phyloP scores from a whole-genome alignment of 2,797 vertebrate species.

The Chromobotia macracanthus region DNA sequence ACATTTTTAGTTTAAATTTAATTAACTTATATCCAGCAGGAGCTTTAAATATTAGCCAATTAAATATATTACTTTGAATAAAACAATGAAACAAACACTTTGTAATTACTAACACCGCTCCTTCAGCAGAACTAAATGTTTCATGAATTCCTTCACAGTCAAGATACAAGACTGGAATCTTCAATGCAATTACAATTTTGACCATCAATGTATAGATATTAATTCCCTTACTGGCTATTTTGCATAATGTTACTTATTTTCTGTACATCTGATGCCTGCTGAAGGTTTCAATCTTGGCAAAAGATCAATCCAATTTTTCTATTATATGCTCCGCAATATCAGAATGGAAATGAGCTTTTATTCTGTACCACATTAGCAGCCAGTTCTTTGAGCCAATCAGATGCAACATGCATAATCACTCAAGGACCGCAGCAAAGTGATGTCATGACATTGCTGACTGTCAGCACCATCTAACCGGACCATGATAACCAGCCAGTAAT shows the following conservation, averaged over 20 bases:
- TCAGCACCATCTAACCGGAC: not conserved
- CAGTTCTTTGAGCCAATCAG: not conserved
- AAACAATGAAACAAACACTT: not conserved
- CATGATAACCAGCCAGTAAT: no score
- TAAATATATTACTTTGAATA: not conserved
- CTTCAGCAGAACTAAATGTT: not conserved
- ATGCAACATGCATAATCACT: not conserved
- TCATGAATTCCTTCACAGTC: not conserved
- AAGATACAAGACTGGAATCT: not conserved
- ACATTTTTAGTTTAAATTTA: no score
- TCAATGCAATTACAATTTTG: not conserved
- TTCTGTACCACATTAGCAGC: not conserved
- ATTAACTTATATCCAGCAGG: not conserved
- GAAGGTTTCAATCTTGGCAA: not conserved
- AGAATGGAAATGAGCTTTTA: no score
- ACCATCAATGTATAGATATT: no score
- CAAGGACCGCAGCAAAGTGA: not conserved
- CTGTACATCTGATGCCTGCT: not conserved
- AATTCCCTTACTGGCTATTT: no score
- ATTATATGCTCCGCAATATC: not conserved
- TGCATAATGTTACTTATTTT: not conserved
- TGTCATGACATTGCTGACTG: not conserved
- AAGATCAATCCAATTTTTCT: not conserved
- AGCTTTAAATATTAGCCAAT: not conserved
- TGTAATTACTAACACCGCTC: not conserved